Base-by-base conservation (phyloP, 1,140 invertebrate species). In the Thalassaphorura encarpata region DNA sequence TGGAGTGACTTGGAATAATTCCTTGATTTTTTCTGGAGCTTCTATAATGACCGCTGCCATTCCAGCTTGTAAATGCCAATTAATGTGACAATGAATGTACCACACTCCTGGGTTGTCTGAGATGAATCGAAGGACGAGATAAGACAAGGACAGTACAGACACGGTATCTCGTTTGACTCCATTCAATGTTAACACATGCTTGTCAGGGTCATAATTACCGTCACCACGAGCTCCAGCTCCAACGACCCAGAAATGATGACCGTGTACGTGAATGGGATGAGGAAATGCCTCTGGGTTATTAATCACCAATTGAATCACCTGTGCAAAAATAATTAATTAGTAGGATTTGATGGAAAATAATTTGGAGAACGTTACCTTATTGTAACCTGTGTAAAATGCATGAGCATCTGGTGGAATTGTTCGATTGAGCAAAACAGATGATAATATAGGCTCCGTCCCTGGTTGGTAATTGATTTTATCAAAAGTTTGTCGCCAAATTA, bases 341-440 rank as follows among this genome's bases (percentile, higher is more conserved):
- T n/a, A n/a, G n/a, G n/a, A n/a, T n/a, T n/a, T n/a, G n/a, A n/a
- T n/a, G n/a, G n/a, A n/a, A n/a, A n/a, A n/a, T n/a, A n/a, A n/a
- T n/a, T n/a, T n/a, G n/a, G n/a, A 24, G 29, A 47, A 26, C 1
- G 33, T 19, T 26, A 39, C 26, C 27, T 36, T 43, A 1, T 41
- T 43, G 27, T 46, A 13, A 5, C 46, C 19, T 0, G 41, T 50
- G 19, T 58, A 49, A 0, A 58, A 49, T 29, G 52, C 56, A 26
- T 52, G 47, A 4, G 45, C 28, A 28, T 52, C 42, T 31, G 52
- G 19, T 3, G 28, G 15, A 24, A 52, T 49, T 1, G 42, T 36
- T 6, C 52, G 49, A 40, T 52, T 58, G 23, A 42, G 52, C 23
- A 58, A 58, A 23, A 39, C 47, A 18, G 39, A 58, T 2, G 21